These are phyloP conservation scores for Pheosia tremula DNA, from an alignment of 2,888 invertebrate genomes.

Conservation along the genomic window DNA sequence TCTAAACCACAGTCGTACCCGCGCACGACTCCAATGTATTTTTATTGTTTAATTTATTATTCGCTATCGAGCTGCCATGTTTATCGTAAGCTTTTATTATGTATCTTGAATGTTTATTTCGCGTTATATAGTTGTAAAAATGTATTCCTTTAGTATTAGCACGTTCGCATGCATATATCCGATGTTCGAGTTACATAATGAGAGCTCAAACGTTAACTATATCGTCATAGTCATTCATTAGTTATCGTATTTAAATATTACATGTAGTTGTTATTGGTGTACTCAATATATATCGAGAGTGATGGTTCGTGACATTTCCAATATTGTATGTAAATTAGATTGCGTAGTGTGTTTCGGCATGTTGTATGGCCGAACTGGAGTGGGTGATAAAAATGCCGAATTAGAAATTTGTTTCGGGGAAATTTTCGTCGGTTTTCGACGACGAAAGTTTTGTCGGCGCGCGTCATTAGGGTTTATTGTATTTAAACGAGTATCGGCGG, in stretches of 20 bases:
- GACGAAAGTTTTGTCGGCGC: slow-evolving; percentile 9
- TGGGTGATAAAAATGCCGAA: slow-evolving; percentile 24
- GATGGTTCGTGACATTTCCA: slow-evolving; percentile 83
- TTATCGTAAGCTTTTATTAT: slow-evolving; percentile 65
- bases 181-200: slow-evolving; percentile 64
- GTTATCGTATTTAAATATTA: slow-evolving; percentile 53
- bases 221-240: slow-evolving; percentile 62
- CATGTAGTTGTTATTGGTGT: slow-evolving; percentile 59
- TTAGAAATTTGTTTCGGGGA: slow-evolving; percentile 19
- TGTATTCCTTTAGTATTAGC: slow-evolving; percentile 27
- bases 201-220: slow-evolving; percentile 59
- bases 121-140: slow-evolving; percentile 14
- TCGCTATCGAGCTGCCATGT: slow-evolving; percentile 72
- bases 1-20: slow-evolving; percentile 30
- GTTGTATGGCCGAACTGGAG: slow-evolving; percentile 9
- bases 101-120: slow-evolving; percentile 56
- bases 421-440: slow-evolving; percentile 17
- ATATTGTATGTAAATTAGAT: slow-evolving; percentile 61
- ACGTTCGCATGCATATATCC: slow-evolving; percentile 29
- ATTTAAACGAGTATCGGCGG: slow-evolving; percentile 36
- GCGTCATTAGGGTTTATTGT: slow-evolving; percentile 22
- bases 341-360: slow-evolving; percentile 16
- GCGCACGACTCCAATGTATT: slow-evolving; percentile 3
- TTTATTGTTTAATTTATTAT: slow-evolving; percentile 47
- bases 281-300: slow-evolving; percentile 70